Base-by-base conservation (phyloP, 2,888 invertebrate genomes). In the Mesopsocus fuscifrons region DNA sequence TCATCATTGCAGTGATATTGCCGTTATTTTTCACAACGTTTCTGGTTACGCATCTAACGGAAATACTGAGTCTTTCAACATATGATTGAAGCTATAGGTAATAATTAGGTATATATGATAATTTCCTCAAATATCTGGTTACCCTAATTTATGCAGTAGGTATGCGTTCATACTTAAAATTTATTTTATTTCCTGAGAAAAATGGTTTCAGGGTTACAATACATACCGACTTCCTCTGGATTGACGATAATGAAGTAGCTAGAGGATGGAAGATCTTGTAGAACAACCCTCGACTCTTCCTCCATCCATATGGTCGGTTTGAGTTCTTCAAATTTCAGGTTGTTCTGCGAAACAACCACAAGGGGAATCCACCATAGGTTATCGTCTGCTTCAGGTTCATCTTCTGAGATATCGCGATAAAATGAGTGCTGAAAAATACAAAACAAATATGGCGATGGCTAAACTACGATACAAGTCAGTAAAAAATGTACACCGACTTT, bases 171-270 rank as follows among this genome's bases (percentile, higher is more conserved):
- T n/a, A n/a, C n/a, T n/a, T n/a, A n/a, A n/a, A n/a, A n/a, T n/a
- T n/a, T n/a, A n/a, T n/a, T n/a, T n/a, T n/a, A n/a, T n/a, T n/a
- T n/a, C n/a, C n/a, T n/a, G n/a, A n/a, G n/a, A n/a, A n/a, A n/a
- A n/a, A n/a, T n/a, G n/a, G n/a, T n/a, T n/a, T n/a, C n/a, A n/a
- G n/a, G n/a, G n/a, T n/a, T n/a, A n/a, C n/a, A 26, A 26, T 26
- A 9, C 60, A 56, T 54, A 77, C 80, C 83, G 48, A 83, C 83
- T 64, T 85, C 84, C 54, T 84, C 83, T 3, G 82, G 78, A 60
- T 85, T 87, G 1, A 84, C 67, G 44, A 87, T 77, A 41, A 85
- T 68, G 53, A 83, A 84, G 41, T 72, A 59, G 41, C 77, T 64
- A 18, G 65, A 60, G 0, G 54, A 57, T 0, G 77, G 72, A 52